Percentiles rank a stretch among this genome's conserved stretches.
Evolutionary conservation across 35 echinoderm and acorn worm species (phyloP).

Genomic region (Anneissia japonica): DNA sequence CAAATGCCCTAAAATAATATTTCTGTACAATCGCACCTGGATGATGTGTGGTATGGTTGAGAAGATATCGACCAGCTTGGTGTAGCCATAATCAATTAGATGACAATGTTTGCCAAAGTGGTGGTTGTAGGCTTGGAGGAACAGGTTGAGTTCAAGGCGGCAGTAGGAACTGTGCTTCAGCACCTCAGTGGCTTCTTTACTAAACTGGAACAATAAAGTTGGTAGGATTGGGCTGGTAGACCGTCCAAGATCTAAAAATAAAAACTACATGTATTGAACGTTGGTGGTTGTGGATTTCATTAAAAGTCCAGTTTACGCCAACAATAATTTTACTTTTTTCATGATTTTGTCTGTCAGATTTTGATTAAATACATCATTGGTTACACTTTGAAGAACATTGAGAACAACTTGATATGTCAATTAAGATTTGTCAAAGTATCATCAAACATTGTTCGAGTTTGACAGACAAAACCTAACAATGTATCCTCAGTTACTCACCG

Average conservation of each 20-base stretch:
- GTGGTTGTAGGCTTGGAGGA: constrained; percentile 92
- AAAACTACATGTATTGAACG: too few relatives aligned
- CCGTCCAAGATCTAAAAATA: neutral
- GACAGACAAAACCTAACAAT: too few relatives aligned
- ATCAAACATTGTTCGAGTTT: too few relatives aligned
- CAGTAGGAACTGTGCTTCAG: constrained; percentile 74
- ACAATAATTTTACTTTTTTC: too few relatives aligned
- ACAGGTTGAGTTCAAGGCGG: constrained; percentile 63
- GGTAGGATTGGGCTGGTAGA: constrained; percentile 57
- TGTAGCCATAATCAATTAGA: constrained; percentile 89
- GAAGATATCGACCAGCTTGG: constrained; percentile 89
- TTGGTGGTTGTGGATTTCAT: too few relatives aligned
- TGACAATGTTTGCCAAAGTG: constrained; percentile 87
- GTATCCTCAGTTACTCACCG: neutral
- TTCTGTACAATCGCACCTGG: constrained; percentile 46
- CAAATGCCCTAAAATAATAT: too few relatives aligned
- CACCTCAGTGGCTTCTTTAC: constrained; percentile 84
- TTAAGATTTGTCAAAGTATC: too few relatives aligned
- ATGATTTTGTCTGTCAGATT: too few relatives aligned
- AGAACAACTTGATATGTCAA: too few relatives aligned
- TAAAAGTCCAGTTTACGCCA: too few relatives aligned
- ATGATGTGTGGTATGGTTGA: constrained; percentile 79
- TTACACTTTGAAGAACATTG: too few relatives aligned
- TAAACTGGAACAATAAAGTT: constrained; percentile 77
- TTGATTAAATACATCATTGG: too few relatives aligned